Conservation (phyloP, 2,797 vertebrate genomes). For the Australoheros facetus region DNA sequence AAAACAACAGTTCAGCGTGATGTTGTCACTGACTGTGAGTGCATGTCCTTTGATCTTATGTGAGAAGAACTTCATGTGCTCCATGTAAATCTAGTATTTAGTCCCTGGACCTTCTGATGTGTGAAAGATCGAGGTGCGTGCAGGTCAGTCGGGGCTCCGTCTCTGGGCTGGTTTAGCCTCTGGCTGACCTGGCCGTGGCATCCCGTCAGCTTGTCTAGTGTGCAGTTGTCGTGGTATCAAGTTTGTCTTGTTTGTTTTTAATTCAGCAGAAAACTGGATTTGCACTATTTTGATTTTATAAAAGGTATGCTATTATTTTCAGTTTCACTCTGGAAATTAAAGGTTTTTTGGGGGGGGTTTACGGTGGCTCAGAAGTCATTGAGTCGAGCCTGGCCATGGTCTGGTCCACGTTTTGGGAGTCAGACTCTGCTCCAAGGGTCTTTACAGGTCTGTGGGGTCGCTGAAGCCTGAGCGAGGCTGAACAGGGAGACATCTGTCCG, state of each 20-base stretch:
- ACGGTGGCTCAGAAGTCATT: conserved; percentile 11
- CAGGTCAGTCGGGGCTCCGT: conserved; percentile 63
- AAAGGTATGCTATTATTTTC: not conserved
- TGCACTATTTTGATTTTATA: not conserved
- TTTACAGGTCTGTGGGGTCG: conserved; percentile 67
- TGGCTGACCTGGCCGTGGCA: conserved; percentile 60
- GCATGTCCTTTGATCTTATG: not conserved
- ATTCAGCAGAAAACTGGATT: not conserved
- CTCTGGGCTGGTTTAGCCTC: conserved; percentile 44
- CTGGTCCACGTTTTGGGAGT: conserved; percentile 54
- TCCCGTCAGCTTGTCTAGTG: conserved; percentile 21
- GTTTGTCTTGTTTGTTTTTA: not conserved
- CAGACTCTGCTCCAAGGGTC: conserved; percentile 47
- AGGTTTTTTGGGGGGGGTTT: not conserved
- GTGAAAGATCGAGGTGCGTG: conserved; percentile 38
- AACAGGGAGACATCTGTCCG: conserved; percentile 85
- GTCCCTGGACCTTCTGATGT: conserved; percentile 10
- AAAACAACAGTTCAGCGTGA: not conserved
- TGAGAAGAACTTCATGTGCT: not conserved
- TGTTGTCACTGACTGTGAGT: not conserved
- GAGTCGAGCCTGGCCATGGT: conserved; percentile 12
- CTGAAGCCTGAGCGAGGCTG: conserved; percentile 53
- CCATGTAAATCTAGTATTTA: not conserved
- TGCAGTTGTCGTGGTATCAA: not conserved
- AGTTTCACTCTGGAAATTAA: not conserved